A percentile compares a stretch with the other conserved stretches of the same genome.
These are phyloP conservation scores for Actinemys pallida DNA, from an alignment of 2,113 vertebrate genomes.

Conservation along the genomic window DNA sequence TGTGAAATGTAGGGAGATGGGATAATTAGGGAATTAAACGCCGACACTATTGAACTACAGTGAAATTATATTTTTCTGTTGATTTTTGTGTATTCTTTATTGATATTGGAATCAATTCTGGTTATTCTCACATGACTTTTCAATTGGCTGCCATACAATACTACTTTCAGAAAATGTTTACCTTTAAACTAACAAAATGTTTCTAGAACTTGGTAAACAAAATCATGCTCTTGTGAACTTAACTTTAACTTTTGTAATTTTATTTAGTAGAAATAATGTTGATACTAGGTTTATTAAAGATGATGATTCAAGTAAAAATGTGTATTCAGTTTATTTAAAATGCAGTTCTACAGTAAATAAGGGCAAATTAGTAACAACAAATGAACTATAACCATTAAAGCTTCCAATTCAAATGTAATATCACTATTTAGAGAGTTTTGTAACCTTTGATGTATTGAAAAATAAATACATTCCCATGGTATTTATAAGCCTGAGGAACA, in stretches of 20 bases:
- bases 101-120: neutral
- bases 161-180: neutral
- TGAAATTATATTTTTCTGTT: neutral
- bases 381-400: neutral
- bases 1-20: too few relatives aligned
- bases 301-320: neutral
- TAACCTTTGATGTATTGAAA: neutral
- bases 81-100: neutral
- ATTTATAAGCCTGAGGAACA: too few relatives aligned
- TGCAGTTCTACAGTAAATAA: neutral
- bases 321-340: neutral
- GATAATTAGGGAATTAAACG: too few relatives aligned
- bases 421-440: accelerated
- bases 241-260: neutral
- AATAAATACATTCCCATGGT: too few relatives aligned
- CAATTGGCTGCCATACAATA: neutral
- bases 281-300: neutral
- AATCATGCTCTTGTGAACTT: neutral
- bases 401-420: neutral
- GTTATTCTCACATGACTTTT: neutral
- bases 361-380: neutral
- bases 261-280: neutral
- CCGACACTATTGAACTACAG: too few relatives aligned
- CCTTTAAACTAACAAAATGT: neutral
- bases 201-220: neutral